phyloP scores from a whole-genome alignment of 1,140 invertebrate species.

The Solenopsis fugax region DNA sequence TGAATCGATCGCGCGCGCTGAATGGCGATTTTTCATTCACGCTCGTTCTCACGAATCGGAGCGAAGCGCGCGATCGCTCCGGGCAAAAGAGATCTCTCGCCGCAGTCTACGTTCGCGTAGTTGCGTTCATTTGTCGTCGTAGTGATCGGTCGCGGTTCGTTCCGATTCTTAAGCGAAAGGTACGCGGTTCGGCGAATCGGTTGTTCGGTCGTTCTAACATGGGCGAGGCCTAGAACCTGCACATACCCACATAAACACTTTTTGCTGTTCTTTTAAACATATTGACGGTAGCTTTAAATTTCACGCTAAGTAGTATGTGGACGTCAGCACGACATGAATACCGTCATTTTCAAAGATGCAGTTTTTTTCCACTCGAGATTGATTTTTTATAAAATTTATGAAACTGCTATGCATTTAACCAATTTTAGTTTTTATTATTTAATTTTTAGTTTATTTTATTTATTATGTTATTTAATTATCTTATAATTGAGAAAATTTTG shows the following conservation, averaged over 20 bases:
- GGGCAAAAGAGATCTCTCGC: slow-evolving; percentile 26
- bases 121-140: slow-evolving; percentile 72
- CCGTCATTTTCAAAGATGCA: slow-evolving; percentile 33
- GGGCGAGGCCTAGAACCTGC: slow-evolving; percentile 68
- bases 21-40: slow-evolving; percentile 77
- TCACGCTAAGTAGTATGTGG: slow-evolving; percentile 29
- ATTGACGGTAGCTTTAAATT: slow-evolving; percentile 54
- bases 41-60: slow-evolving; percentile 70
- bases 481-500: background rate
- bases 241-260: slow-evolving; percentile 48
- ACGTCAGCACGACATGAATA: background rate
- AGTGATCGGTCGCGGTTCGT: slow-evolving; percentile 72
- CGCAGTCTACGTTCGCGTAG: slow-evolving; percentile 20
- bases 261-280: slow-evolving; percentile 43
- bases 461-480: slow-evolving; percentile 2
- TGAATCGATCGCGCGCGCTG: slow-evolving; percentile 64
- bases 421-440: background rate
- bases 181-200: slow-evolving; percentile 70
- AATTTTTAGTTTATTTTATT: background rate
- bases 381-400: background rate
- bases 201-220: slow-evolving; percentile 62
- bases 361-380: background rate
- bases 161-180: slow-evolving; percentile 70
- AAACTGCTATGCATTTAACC: background rate
- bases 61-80: slow-evolving; percentile 10